Conservation (phyloP, 2,888 invertebrate genomes). For the Chaitophorus viminalis region DNA sequence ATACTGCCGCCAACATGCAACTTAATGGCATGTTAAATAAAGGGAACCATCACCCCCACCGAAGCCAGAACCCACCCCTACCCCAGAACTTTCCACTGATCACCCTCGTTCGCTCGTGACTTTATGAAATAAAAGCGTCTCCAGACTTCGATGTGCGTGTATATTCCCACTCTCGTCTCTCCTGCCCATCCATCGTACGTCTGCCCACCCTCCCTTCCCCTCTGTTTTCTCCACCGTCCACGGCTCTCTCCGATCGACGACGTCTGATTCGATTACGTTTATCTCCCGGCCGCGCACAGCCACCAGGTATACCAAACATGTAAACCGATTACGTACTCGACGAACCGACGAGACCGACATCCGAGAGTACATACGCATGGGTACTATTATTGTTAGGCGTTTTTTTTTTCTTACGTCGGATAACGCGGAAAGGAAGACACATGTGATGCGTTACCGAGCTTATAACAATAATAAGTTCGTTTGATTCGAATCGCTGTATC, state of each 20-base stretch:
- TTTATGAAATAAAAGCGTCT: not conserved
- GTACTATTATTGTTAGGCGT: too few relatives aligned
- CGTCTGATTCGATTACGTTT: not conserved
- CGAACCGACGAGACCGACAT: too few relatives aligned
- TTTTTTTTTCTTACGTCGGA: too few relatives aligned
- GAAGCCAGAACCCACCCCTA: too few relatives aligned
- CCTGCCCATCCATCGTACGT: not conserved
- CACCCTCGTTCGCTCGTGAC: not conserved
- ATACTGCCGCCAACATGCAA: constrained; percentile 40
- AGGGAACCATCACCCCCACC: not conserved
- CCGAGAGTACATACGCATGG: too few relatives aligned
- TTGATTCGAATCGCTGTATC: too few relatives aligned
- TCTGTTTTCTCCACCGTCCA: not conserved
- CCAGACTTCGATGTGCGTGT: not conserved
- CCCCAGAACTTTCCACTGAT: not conserved
- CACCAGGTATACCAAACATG: not conserved
- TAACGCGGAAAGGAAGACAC: too few relatives aligned
- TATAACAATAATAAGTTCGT: too few relatives aligned
- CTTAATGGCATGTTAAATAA: constrained; percentile 36
- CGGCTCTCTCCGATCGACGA: not conserved
- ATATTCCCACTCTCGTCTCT: not conserved
- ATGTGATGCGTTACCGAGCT: too few relatives aligned
- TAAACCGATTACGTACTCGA: too few relatives aligned
- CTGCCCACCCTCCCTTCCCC: not conserved
- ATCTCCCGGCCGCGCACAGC: not conserved